These are phyloP conservation scores for Drosophila suzukii DNA, from an alignment of 1,140 invertebrate genomes.

Conservation along the genomic window DNA sequence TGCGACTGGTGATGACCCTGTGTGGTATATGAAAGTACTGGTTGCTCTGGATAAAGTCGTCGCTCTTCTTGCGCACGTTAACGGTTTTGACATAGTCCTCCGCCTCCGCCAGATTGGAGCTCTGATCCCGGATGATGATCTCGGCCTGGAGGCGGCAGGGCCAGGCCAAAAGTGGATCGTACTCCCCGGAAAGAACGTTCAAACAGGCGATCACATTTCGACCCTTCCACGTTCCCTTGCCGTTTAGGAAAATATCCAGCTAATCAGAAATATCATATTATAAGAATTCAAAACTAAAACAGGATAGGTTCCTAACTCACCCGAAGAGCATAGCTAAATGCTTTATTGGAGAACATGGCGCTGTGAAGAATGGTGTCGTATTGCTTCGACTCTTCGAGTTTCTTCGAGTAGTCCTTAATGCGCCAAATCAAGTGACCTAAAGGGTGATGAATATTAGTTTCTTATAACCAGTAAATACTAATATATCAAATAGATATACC, in stretches of 20 bases:
- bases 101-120: constrained; percentile 84
- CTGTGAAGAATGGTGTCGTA: constrained; percentile 87
- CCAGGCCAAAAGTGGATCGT: constrained; percentile 89
- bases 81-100: constrained; percentile 85
- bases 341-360: constrained; percentile 88
- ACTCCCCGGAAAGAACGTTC: constrained; percentile 88
- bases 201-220: constrained; percentile 89
- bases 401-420: constrained; percentile 87
- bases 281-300: background rate
- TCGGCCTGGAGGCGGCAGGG: constrained; percentile 88
- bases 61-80: constrained; percentile 84
- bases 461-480: too few relatives aligned
- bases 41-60: constrained; percentile 86
- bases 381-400: constrained; percentile 88
- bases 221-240: constrained; percentile 90
- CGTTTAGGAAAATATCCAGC: constrained; percentile 89
- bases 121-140: constrained; percentile 88
- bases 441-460: background rate
- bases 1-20: constrained; percentile 87
- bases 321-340: constrained; percentile 89
- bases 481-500: constrained; percentile 30
- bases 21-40: constrained; percentile 91
- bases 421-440: constrained; percentile 88
- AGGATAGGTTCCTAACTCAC: constrained; percentile 79
- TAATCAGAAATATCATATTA: constrained; percentile 47